These are phyloP conservation scores for Carapus acus DNA, from an alignment of 2,797 vertebrate species.

Conservation along the genomic window DNA sequence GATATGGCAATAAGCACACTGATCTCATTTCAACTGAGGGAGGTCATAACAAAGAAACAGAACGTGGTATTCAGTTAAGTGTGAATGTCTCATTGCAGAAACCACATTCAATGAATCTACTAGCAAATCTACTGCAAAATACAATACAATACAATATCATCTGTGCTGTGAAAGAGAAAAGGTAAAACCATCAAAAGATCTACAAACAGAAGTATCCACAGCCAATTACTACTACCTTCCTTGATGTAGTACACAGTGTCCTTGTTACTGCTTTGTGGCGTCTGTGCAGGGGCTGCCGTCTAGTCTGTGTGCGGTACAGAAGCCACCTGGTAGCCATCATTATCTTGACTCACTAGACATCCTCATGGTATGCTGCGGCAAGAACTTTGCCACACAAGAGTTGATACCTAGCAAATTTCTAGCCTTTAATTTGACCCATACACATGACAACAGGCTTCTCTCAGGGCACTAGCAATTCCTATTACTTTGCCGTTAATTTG, in stretches of 20 bases:
- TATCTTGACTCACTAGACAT: constrained; percentile 43
- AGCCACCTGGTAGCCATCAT: constrained; percentile 63
- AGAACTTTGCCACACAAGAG: constrained; percentile 40
- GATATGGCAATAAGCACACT: constrained; percentile 22
- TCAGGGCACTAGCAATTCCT: constrained; percentile 8
- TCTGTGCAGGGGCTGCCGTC: constrained; percentile 35
- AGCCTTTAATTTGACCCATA: constrained; percentile 46
- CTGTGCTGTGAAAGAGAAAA: too few species aligned
- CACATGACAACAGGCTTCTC: constrained; percentile 38
- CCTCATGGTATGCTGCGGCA: constrained; percentile 48
- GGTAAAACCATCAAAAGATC: too few species aligned
- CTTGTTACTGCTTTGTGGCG: constrained; percentile 49
- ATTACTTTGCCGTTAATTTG: constrained; percentile 11
- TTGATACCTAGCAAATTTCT: constrained; percentile 53
- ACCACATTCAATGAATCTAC: too few species aligned
- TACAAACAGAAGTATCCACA: too few species aligned
- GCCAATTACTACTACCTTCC: constrained; percentile 17
- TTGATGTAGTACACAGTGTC: constrained; percentile 47
- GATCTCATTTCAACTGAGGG: constrained; percentile 17
- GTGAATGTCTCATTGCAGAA: too few species aligned
- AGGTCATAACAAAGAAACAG: neutral
- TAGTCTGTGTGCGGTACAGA: constrained; percentile 39
- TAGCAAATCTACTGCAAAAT: too few species aligned
- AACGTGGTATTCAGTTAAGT: neutral
- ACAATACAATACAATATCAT: too few species aligned